Evolutionary conservation across 2,888 invertebrate species (phyloP).

Genomic region (Caenorhabditis plicata): DNA sequence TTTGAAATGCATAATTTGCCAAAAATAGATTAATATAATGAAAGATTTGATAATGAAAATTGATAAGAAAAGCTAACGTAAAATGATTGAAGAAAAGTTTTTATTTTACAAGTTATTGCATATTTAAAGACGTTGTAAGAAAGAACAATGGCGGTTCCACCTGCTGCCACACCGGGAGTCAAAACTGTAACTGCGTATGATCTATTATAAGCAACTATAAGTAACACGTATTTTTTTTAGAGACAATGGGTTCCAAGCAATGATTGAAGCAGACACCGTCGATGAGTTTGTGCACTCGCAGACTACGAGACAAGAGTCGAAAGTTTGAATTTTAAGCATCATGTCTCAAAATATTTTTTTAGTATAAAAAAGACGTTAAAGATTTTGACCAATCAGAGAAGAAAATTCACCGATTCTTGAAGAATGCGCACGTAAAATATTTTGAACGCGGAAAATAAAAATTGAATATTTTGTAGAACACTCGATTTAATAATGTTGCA

Average conservation of each 20-base stretch:
- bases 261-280: constrained; percentile 25
- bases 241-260: constrained; percentile 9
- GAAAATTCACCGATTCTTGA: constrained; percentile 13
- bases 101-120: background rate
- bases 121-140: background rate
- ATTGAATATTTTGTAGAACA: constrained; percentile 13
- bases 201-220: background rate
- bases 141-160: background rate
- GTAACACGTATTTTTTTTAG: background rate
- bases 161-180: background rate
- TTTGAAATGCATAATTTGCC: background rate
- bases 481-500: constrained; percentile 19
- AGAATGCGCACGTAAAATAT: constrained; percentile 18
- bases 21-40: background rate
- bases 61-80: background rate
- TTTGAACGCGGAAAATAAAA: background rate
- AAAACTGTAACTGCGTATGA: background rate
- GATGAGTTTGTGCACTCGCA: constrained; percentile 31
- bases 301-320: no score
- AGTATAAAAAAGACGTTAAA: constrained; percentile 16
- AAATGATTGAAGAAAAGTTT: background rate
- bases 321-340: no score
- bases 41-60: background rate
- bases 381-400: constrained; percentile 18
- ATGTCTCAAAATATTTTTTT: no score